A percentile compares a stretch with the other conserved stretches of the same genome.
phyloP scores from a whole-genome alignment of 2,888 invertebrate species.

The Synergus gifuensis region DNA sequence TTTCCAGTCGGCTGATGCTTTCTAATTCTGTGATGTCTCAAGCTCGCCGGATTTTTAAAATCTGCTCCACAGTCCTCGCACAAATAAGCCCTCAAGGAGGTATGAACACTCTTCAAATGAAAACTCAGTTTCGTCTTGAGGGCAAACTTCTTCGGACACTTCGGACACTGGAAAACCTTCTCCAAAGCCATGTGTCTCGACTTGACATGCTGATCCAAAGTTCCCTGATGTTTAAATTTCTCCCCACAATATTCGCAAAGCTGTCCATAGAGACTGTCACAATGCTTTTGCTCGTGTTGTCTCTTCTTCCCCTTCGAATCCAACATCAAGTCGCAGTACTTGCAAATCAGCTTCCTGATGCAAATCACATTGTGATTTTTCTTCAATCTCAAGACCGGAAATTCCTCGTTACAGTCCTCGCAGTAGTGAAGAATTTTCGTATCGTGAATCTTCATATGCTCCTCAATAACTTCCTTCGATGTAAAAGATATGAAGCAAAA shows the following conservation, averaged over 20 bases:
- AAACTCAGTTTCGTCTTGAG: constrained; percentile 75
- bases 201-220: constrained; percentile 75
- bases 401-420: constrained; percentile 73
- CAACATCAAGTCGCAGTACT: constrained; percentile 68
- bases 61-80: constrained; percentile 76
- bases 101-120: constrained; percentile 75
- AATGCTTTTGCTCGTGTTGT: constrained; percentile 75
- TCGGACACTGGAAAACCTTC: constrained; percentile 74
- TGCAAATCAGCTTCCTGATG: constrained; percentile 71
- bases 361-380: constrained; percentile 70
- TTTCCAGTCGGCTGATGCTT: constrained; percentile 74
- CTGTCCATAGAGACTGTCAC: constrained; percentile 72
- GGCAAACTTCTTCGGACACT: constrained; percentile 75
- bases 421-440: constrained; percentile 72
- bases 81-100: constrained; percentile 70
- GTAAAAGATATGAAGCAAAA: constrained; percentile 71
- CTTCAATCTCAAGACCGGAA: constrained; percentile 71
- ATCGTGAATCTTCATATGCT: constrained; percentile 72
- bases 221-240: constrained; percentile 75
- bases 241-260: constrained; percentile 75
- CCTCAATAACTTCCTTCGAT: constrained; percentile 67
- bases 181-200: constrained; percentile 75
- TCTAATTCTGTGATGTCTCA: constrained; percentile 74
- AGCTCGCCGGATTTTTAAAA: constrained; percentile 75
- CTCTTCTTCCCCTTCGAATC: constrained; percentile 75